Conservation (phyloP, 2,797 vertebrate species). For the Oreonectes daqikongensis region DNA sequence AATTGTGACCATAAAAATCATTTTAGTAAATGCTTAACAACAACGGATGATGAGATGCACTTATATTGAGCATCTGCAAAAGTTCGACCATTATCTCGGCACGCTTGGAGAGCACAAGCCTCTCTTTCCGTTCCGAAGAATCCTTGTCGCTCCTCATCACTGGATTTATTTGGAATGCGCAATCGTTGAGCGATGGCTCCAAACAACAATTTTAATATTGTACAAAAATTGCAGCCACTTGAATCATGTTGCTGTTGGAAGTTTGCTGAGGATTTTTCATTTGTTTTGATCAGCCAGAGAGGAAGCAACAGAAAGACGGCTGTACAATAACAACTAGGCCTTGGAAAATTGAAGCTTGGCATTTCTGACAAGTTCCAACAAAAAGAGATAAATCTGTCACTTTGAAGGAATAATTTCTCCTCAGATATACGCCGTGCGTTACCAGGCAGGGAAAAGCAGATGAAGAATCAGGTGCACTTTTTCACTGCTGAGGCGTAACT, state of each 20-base stretch:
- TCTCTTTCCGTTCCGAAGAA: slow-evolving; percentile 11
- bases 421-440: slow-evolving; percentile 59
- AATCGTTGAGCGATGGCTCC: not conserved
- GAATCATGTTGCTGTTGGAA: slow-evolving; percentile 39
- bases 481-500: slow-evolving; percentile 39
- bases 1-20: not conserved
- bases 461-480: slow-evolving; percentile 43
- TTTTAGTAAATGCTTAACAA: slow-evolving; percentile 10
- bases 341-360: slow-evolving; percentile 60
- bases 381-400: slow-evolving; percentile 73
- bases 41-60: slow-evolving; percentile 11
- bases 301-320: slow-evolving; percentile 32
- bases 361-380: slow-evolving; percentile 67
- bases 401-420: slow-evolving; percentile 67
- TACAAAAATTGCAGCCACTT: slow-evolving; percentile 34
- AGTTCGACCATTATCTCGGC: slow-evolving; percentile 32
- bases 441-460: slow-evolving; percentile 60
- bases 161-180: slow-evolving; percentile 15
- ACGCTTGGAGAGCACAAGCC: not conserved
- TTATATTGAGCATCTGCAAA: slow-evolving; percentile 18
- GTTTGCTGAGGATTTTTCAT: slow-evolving; percentile 33
- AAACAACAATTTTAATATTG: slow-evolving; percentile 40
- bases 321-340: slow-evolving; percentile 58
- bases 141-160: slow-evolving; percentile 3
- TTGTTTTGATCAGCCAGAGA: slow-evolving; percentile 37